Evolutionary conservation across 1,140 invertebrate species (phyloP).

Genomic region (Penaeus japonicus): DNA sequence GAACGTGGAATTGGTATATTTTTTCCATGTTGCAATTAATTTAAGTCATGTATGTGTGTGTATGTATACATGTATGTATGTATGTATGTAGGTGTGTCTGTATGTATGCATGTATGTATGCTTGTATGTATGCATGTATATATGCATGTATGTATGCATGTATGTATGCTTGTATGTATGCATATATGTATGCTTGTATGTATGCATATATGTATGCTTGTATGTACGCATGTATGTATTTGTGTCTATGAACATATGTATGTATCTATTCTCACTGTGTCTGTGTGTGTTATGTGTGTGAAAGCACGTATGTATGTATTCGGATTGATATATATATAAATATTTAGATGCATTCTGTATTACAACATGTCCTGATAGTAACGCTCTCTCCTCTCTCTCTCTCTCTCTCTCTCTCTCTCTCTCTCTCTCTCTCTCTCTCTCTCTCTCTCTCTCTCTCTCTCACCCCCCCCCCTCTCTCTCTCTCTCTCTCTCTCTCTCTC

Average conservation of each 20-base stretch:
- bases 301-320: too few relatives aligned
- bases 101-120: constrained; percentile 11
- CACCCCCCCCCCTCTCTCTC: too few relatives aligned
- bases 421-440: too few relatives aligned
- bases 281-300: too few relatives aligned
- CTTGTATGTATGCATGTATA: background rate
- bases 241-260: background rate
- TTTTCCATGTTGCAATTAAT: background rate
- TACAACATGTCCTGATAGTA: too few relatives aligned
- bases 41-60: background rate
- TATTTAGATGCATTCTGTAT: too few relatives aligned
- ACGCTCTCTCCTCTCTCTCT: too few relatives aligned
- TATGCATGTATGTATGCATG: background rate
- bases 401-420: too few relatives aligned
- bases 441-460: too few relatives aligned
- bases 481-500: too few relatives aligned
- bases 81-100: background rate
- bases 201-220: background rate
- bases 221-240: constrained; percentile 10
- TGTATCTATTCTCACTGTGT: background rate
- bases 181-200: background rate
- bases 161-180: background rate
- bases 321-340: too few relatives aligned
- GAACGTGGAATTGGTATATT: too few relatives aligned
- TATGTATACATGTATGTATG: background rate